Evolutionary conservation across 1,140 invertebrate species (phyloP).

Genomic region (Saccostrea glomerata): DNA sequence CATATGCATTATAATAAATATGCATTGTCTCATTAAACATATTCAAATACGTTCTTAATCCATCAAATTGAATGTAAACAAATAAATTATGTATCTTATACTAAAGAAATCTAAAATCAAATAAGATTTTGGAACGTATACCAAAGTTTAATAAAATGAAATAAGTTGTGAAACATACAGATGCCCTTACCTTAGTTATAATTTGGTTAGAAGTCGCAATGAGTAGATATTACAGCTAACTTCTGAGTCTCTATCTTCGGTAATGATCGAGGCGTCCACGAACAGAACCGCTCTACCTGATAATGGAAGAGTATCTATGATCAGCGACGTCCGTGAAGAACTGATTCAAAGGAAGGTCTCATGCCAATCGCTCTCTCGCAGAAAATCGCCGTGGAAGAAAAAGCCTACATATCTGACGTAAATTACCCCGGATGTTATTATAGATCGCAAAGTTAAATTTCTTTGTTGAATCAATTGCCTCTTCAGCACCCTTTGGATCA

Average conservation of each 20-base stretch:
- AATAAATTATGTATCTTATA: neutral
- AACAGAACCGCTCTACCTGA: neutral
- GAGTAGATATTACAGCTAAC: neutral
- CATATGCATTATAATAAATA: too few relatives aligned
- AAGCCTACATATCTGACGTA: neutral
- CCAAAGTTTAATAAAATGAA: too few relatives aligned
- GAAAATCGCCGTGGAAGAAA: neutral
- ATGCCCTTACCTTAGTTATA: neutral
- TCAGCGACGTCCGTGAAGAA: neutral
- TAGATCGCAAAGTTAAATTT: neutral
- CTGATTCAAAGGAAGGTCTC: neutral
- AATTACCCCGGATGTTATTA: neutral
- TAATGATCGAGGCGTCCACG: neutral
- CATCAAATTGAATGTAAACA: neutral
- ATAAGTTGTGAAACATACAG: neutral
- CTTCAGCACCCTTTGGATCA: neutral
- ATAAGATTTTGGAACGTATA: too few relatives aligned
- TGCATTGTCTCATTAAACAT: too few relatives aligned
- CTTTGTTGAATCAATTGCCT: constrained; percentile 9
- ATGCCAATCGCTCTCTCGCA: neutral
- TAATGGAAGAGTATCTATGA: constrained; percentile 19
- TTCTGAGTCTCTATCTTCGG: neutral
- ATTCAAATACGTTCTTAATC: too few relatives aligned
- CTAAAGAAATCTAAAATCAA: too few relatives aligned
- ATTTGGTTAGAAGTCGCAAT: neutral